Conservation (phyloP, 2,797 vertebrate genomes). For the Ataeniobius toweri region DNA sequence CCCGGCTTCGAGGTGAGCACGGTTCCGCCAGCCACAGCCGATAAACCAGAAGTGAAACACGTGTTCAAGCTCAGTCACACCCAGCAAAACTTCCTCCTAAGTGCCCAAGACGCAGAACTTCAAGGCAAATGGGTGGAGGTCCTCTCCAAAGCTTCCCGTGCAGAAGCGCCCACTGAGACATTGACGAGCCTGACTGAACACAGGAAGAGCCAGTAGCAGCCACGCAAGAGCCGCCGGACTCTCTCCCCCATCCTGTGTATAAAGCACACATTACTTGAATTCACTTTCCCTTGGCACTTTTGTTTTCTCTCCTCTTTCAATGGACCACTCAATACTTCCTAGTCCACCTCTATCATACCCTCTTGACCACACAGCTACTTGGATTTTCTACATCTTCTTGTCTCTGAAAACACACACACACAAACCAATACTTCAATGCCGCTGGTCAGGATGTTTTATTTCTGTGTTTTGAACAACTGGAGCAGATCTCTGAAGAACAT, state of each 20-base stretch:
- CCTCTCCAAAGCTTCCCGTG: constrained; percentile 79
- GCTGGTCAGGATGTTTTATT: constrained; percentile 51
- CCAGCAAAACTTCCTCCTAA: constrained; percentile 85
- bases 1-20: constrained; percentile 81
- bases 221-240: constrained; percentile 51
- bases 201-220: constrained; percentile 76
- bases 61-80: constrained; percentile 83
- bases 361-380: constrained; percentile 43
- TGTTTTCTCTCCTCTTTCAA: constrained; percentile 45
- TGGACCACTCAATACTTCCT: constrained; percentile 74
- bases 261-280: constrained; percentile 86
- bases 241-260: constrained; percentile 64
- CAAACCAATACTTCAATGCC: constrained; percentile 35
- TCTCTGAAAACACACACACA: constrained; percentile 25
- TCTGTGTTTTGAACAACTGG: constrained; percentile 50
- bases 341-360: constrained; percentile 57
- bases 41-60: constrained; percentile 80
- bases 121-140: constrained; percentile 86
- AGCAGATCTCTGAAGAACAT: constrained; percentile 51
- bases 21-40: constrained; percentile 56
- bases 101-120: constrained; percentile 82
- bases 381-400: constrained; percentile 6
- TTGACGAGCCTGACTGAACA: constrained; percentile 68
- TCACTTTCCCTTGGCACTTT: constrained; percentile 88
- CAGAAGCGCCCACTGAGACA: constrained; percentile 65